phyloP scores from a whole-genome alignment of 23 tunicate species.

The Phallusia fumigata region DNA sequence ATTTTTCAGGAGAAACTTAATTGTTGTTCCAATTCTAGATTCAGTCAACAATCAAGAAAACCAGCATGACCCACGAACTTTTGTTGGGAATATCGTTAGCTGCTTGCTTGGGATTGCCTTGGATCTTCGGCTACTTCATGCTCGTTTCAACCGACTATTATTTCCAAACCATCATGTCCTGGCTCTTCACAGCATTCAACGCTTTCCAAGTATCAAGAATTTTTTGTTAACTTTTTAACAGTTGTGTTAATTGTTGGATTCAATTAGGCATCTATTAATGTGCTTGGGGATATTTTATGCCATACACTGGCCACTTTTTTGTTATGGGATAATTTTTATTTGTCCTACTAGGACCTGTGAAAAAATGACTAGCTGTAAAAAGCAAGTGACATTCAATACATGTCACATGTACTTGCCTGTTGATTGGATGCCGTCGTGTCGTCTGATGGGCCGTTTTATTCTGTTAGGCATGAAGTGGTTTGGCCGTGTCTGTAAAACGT shows the following conservation, averaged over 20 bases:
- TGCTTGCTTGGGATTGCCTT: not conserved
- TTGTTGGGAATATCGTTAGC: not conserved
- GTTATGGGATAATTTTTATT: no score
- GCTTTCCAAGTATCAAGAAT: slow-evolving; percentile 1
- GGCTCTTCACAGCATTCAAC: not conserved
- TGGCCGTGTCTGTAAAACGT: no score
- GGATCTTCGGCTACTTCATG: not conserved
- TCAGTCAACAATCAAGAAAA: not conserved
- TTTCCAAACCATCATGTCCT: not conserved
- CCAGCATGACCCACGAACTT: not conserved
- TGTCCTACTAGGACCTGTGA: no score
- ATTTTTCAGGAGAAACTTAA: no score
- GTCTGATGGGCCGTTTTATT: not conserved
- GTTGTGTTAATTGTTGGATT: no score
- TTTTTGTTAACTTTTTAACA: no score
- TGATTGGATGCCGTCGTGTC: not conserved
- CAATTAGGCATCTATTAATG: no score
- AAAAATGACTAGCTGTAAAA: no score
- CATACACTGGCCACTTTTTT: no score
- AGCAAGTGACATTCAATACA: no score
- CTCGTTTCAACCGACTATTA: not conserved
- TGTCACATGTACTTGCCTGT: not conserved
- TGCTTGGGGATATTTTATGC: no score
- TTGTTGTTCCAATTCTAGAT: not conserved
- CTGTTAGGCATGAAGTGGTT: no score